A percentile compares a stretch with the other conserved stretches of the same genome.
Evolutionary conservation across 2,113 vertebrate genomes (phyloP).

Genomic region (Platanista minor): DNA sequence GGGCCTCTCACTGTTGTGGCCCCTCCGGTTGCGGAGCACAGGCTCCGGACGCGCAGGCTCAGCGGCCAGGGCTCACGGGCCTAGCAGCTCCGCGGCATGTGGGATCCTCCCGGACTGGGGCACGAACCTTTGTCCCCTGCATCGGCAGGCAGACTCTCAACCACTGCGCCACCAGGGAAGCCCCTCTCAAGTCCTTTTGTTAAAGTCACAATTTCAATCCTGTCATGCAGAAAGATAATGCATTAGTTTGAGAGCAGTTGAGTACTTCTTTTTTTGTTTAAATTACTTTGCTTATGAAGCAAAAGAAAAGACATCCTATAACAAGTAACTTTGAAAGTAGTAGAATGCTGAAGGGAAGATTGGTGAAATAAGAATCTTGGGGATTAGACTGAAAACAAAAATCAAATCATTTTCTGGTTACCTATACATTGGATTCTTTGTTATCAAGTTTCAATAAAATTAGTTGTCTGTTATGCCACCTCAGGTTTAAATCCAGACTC

Average conservation of each 20-base stretch:
- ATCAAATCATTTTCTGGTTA: background rate
- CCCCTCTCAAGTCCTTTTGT: background rate
- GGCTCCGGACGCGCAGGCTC: too few relatives aligned
- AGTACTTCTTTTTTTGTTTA: background rate
- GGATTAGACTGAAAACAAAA: background rate
- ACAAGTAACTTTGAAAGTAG: conserved; percentile 22
- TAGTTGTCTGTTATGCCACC: background rate
- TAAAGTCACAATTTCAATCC: background rate
- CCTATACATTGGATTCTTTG: background rate
- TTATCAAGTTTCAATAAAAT: background rate
- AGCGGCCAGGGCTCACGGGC: too few relatives aligned
- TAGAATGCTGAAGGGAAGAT: background rate
- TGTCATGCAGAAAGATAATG: background rate
- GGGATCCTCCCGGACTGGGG: too few relatives aligned
- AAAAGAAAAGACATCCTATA: background rate
- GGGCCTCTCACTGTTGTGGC: too few relatives aligned
- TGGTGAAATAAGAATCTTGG: background rate
- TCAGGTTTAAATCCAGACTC: background rate
- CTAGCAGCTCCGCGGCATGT: too few relatives aligned
- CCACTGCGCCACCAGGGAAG: too few relatives aligned
- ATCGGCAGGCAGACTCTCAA: too few relatives aligned
- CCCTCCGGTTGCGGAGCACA: too few relatives aligned
- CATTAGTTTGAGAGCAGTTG: conserved; percentile 1
- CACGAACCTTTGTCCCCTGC: too few relatives aligned
- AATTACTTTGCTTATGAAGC: conserved; percentile 10